These are phyloP conservation scores for Nyctibius grandis DNA, from an alignment of 2,797 vertebrate genomes.

Conservation along the genomic window DNA sequence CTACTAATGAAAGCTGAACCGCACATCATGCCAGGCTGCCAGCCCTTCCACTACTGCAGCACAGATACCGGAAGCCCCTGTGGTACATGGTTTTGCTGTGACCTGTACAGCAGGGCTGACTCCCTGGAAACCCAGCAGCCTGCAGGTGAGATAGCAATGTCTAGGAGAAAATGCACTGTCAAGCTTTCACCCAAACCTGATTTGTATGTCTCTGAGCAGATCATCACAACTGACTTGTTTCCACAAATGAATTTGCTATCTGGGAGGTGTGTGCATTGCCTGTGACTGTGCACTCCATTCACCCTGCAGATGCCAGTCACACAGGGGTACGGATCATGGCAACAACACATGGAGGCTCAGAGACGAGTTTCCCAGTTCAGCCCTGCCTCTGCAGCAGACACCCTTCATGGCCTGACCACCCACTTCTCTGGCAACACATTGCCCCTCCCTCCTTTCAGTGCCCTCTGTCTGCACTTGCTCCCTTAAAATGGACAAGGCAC, in stretches of 20 bases:
- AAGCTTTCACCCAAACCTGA: background rate
- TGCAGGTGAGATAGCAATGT: background rate
- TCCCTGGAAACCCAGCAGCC: background rate
- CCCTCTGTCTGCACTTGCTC: background rate
- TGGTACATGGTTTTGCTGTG: background rate
- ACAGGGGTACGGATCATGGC: background rate
- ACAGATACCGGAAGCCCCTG: background rate
- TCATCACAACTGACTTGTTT: background rate
- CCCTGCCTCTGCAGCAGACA: background rate
- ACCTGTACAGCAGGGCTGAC: background rate
- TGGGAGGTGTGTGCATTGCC: fast-evolving
- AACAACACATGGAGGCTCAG: background rate
- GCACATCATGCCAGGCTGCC: background rate
- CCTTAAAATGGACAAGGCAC: background rate
- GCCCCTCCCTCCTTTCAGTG: background rate
- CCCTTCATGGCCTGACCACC: fast-evolving
- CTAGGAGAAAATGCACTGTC: background rate
- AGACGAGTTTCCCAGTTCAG: background rate
- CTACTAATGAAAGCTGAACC: background rate
- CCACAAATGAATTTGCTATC: background rate
- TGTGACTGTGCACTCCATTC: background rate
- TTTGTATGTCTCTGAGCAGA: background rate
- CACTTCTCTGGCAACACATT: background rate
- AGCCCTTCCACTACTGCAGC: background rate
- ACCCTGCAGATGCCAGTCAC: background rate